These are phyloP conservation scores for Carapus acus DNA, from an alignment of 2,797 vertebrate species.

Conservation along the genomic window DNA sequence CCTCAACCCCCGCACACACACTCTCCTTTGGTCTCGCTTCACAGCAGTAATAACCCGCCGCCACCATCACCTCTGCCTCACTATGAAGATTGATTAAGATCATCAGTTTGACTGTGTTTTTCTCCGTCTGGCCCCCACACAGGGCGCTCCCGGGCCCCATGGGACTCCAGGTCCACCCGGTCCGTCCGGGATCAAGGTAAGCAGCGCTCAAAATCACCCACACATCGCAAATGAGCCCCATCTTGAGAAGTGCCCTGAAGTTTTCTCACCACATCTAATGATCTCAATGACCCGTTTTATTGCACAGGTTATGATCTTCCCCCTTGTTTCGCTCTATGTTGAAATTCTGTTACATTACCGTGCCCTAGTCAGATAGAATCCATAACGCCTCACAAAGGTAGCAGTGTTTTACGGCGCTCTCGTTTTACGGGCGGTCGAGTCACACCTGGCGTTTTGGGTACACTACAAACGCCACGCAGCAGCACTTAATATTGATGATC, in stretches of 20 bases:
- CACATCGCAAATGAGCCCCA: too few relatives aligned
- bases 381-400: constrained; percentile 27
- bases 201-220: too few relatives aligned
- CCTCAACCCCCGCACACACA: background rate
- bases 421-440: constrained; percentile 28
- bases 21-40: constrained; percentile 28
- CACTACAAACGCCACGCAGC: constrained; percentile 7
- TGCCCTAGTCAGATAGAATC: constrained; percentile 25
- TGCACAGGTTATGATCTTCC: constrained; percentile 2
- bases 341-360: constrained; percentile 22
- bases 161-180: constrained; percentile 89
- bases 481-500: constrained; percentile 7
- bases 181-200: constrained; percentile 84
- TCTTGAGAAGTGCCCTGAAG: too few relatives aligned
- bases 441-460: constrained; percentile 21
- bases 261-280: constrained; percentile 8
- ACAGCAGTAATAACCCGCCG: constrained; percentile 32
- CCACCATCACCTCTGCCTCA: constrained; percentile 21
- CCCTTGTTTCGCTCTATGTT: background rate
- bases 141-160: constrained; percentile 88
- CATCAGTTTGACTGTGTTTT: constrained; percentile 36
- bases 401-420: constrained; percentile 24
- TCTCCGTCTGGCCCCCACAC: constrained; percentile 44
- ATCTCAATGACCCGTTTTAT: constrained; percentile 6
- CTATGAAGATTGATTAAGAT: constrained; percentile 45